These are phyloP conservation scores for Misgurnus mizolepis DNA, from an alignment of 2,113 vertebrate species.

Conservation along the genomic window DNA sequence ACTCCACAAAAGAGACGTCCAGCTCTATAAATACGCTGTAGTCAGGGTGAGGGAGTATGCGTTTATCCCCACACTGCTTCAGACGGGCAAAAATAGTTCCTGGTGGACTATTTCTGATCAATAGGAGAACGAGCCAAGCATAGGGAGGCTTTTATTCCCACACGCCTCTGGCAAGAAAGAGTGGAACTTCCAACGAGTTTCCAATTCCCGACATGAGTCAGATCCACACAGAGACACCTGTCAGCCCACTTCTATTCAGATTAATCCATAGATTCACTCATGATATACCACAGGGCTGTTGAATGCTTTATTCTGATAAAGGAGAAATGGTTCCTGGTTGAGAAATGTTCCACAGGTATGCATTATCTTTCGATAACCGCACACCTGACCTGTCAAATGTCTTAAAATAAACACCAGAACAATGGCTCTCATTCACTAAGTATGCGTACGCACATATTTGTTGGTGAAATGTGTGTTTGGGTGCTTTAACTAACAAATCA, in stretches of 20 bases:
- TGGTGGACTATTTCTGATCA: conserved; percentile 55
- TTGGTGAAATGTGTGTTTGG: too few species aligned
- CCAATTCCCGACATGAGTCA: conserved; percentile 40
- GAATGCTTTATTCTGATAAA: too few species aligned
- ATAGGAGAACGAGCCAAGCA: conserved; percentile 19
- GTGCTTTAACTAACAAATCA: too few species aligned
- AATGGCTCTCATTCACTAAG: too few species aligned
- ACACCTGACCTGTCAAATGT: too few species aligned
- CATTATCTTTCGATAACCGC: too few species aligned
- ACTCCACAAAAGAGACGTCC: conserved; percentile 57
- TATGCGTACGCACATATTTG: too few species aligned
- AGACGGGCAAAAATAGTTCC: conserved; percentile 56
- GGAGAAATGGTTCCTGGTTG: too few species aligned
- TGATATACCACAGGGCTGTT: too few species aligned
- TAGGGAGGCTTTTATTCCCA: conserved; percentile 28
- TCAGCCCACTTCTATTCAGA: conserved; percentile 9
- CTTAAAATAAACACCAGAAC: too few species aligned
- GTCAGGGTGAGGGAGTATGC: conserved; percentile 44
- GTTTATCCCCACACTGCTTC: conserved; percentile 41
- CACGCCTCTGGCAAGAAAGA: conserved; percentile 47
- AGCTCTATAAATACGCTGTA: conserved; percentile 58
- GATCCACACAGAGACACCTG: conserved; percentile 36
- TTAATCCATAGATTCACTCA: neutral
- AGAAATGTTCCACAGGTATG: too few species aligned
- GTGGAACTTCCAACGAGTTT: conserved; percentile 59